These are phyloP conservation scores for Sparus aurata DNA, from an alignment of 2,797 vertebrate species.

Conservation along the genomic window DNA sequence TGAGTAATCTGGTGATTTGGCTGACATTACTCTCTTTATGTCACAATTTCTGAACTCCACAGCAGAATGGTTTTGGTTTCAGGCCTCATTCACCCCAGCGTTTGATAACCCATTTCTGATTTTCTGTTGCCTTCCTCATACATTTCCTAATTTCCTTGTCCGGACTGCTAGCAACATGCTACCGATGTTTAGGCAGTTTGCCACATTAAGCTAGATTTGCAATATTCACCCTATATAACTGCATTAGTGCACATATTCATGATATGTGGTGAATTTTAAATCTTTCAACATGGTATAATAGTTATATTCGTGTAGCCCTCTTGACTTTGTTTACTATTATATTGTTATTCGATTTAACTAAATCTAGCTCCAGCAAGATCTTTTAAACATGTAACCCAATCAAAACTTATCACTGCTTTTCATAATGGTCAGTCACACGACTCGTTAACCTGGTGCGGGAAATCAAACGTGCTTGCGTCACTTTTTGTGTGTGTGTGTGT, in stretches of 20 bases:
- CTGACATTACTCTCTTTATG: background rate
- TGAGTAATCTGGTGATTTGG: conserved; percentile 18
- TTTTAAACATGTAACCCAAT: background rate
- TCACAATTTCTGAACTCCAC: background rate
- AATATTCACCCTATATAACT: background rate
- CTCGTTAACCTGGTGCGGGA: background rate
- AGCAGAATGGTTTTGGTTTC: background rate
- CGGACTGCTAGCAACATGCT: background rate
- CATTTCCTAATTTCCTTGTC: background rate
- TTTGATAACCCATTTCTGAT: background rate
- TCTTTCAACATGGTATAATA: background rate
- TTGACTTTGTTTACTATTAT: background rate
- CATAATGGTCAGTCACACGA: background rate
- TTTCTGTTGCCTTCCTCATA: background rate
- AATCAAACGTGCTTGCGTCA: conserved; percentile 18
- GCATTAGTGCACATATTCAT: background rate
- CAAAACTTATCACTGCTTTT: background rate
- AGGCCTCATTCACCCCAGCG: background rate
- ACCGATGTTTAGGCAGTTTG: background rate
- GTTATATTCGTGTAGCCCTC: background rate
- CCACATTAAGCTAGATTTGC: background rate
- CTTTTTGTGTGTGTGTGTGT: conserved; percentile 5
- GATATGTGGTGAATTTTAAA: background rate
- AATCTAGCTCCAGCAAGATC: background rate
- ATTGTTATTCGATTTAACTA: background rate